Percentiles rank a stretch among this genome's conserved stretches.
Conservation (phyloP, 2,888 invertebrate species). For the Aquatica leii region DNA sequence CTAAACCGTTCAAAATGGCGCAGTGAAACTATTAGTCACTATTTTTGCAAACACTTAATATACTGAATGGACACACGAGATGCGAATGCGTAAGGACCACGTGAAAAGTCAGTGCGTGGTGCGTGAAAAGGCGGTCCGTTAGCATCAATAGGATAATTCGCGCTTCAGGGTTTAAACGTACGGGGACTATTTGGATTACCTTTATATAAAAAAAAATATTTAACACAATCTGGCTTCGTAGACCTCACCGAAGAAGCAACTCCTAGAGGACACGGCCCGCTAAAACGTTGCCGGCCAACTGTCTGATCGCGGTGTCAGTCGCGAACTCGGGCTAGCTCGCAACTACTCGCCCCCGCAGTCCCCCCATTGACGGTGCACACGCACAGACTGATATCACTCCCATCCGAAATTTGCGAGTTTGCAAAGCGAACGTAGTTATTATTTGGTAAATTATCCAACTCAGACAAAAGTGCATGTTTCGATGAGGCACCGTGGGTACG, state of each 20-base stretch:
- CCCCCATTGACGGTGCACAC: conserved; percentile 47
- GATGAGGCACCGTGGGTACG: conserved; percentile 31
- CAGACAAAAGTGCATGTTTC: conserved; percentile 33
- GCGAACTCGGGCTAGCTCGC: conserved; percentile 56
- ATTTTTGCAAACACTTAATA: conserved; percentile 33
- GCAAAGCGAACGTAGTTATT: conserved; percentile 23
- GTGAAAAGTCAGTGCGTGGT: conserved; percentile 35
- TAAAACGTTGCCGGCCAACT: conserved; percentile 66
- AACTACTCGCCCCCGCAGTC: conserved; percentile 48
- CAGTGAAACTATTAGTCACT: conserved; percentile 36
- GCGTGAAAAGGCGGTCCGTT: conserved; percentile 21
- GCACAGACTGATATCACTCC: conserved; percentile 42
- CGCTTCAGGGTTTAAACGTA: conserved; percentile 30
- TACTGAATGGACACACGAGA: conserved; percentile 32
- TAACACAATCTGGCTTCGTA: conserved; percentile 38
- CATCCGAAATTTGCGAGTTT: conserved; percentile 39
- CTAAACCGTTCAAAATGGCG: conserved; percentile 42
- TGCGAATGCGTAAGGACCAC: conserved; percentile 32
- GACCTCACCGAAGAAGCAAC: conserved; percentile 30
- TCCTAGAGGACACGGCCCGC: conserved; percentile 44
- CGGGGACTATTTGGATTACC: conserved; percentile 37
- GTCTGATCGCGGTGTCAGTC: conserved; percentile 61
- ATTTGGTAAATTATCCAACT: conserved; percentile 34
- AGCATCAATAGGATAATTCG: conserved; percentile 21
- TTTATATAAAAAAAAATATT: conserved; percentile 34